Base-by-base conservation (phyloP, 1,140 invertebrate genomes). In the Drosophila biarmipes region DNA sequence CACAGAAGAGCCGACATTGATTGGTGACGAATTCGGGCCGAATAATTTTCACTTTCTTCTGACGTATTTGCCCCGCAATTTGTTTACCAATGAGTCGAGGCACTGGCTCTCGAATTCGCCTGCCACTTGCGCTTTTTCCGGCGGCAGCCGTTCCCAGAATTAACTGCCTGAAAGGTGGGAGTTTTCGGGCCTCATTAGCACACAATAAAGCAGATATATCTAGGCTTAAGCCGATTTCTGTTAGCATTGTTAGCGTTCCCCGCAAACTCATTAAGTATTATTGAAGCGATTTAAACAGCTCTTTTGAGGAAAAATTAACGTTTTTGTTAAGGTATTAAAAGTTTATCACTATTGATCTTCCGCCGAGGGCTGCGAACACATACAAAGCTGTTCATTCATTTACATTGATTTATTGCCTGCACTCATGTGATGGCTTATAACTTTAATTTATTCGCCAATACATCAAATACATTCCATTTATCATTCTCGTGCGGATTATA, bases 1-100 rank as follows among this genome's bases (percentile, higher is more conserved):
- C 59, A 55, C 34, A 46, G 56, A 34, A 34, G 29, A 29, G 15
- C 14, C 37, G 56, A 81, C 84, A 51, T 82, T 79, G 66, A 78
- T 86, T 46, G 68, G 53, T 85, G 77, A 86, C 73, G 68, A 86
- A 78, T 78, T 63, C 10, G 52, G 64, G 43, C 53, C 38, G 67
- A 61, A 85, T 73, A 74, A 51, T 46, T 63, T 87, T 86, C 84
- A 89, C 82, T 87, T 87, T 82, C 62, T 68, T 89, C 27, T 87
- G 82, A 82, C 78, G 69, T 58, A 74, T 55, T 61, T 45, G 34
- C 15, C 43, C 38, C 48, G 51, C 55, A 46, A 54, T 58, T 52
- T 62, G 59, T 62, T 80, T 79, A 55, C 54, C 46, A 40, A 64
- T 84, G 80, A 84, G 34, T 87, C 55, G 69, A 69, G n/a, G 46